Evolutionary conservation across 2,888 invertebrate genomes (phyloP).

Genomic region (Sarcophaga variegata): DNA sequence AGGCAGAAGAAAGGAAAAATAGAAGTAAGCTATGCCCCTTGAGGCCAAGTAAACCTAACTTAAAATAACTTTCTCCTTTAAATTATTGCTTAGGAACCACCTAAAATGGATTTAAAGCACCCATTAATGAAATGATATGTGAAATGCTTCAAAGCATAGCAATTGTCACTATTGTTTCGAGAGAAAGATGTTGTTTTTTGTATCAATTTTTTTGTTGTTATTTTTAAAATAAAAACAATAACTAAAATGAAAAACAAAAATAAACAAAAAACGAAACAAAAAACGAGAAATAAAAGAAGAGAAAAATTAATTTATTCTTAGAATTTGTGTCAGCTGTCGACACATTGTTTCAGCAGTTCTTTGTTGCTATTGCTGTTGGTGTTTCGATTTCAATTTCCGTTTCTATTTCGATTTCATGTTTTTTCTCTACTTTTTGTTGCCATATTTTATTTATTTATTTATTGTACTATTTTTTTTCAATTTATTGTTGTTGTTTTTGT

Average conservation of each 20-base stretch:
- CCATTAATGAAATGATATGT: not conserved
- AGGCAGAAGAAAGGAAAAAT: too few relatives aligned
- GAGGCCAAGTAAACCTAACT: too few relatives aligned
- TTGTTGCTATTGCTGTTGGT: too few relatives aligned
- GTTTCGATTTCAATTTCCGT: too few relatives aligned
- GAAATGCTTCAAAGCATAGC: not conserved
- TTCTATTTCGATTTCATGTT: conserved; percentile 14
- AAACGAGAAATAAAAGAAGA: not conserved
- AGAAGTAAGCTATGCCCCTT: too few relatives aligned
- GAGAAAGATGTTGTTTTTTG: not conserved
- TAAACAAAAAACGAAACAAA: not conserved
- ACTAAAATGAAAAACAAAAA: not conserved
- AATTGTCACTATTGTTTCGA: conserved; percentile 13
- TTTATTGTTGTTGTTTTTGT: conserved; percentile 34
- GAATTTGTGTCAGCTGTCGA: conserved; percentile 69
- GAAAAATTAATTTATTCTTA: conserved; percentile 69
- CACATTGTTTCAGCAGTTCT: conserved; percentile 26
- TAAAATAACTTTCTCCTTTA: too few relatives aligned
- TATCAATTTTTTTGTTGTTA: not conserved
- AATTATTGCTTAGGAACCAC: too few relatives aligned
- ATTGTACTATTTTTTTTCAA: conserved; percentile 2
- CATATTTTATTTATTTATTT: conserved; percentile 25
- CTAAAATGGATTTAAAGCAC: too few relatives aligned
- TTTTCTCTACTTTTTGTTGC: conserved; percentile 2
- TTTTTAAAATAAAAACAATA: conserved; percentile 1